These are phyloP conservation scores for Toxonevra muliebris DNA, from an alignment of 2,888 invertebrate species.

Conservation along the genomic window DNA sequence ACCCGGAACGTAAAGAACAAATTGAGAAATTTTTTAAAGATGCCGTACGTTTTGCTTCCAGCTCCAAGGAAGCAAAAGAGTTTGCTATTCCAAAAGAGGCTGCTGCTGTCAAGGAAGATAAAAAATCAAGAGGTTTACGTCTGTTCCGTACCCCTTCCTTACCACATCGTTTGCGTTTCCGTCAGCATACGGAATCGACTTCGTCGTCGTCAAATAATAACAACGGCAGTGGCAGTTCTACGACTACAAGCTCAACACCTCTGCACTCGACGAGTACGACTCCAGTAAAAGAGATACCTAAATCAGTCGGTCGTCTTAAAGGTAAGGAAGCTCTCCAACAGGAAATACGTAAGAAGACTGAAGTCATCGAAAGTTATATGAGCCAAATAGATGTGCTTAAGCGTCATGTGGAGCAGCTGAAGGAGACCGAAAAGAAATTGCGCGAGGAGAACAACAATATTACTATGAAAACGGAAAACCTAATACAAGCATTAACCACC, in stretches of 20 bases:
- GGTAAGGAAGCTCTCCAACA: constrained; percentile 67
- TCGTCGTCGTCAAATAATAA: constrained; percentile 37
- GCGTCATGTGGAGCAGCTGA: constrained; percentile 63
- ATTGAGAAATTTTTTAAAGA: constrained; percentile 65
- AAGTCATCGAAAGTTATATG: constrained; percentile 66
- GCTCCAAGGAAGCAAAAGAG: constrained; percentile 59
- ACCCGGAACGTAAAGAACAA: constrained; percentile 62
- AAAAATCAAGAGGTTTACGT: constrained; percentile 60
- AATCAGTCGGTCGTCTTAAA: constrained; percentile 65
- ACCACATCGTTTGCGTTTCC: constrained; percentile 63
- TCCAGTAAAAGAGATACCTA: constrained; percentile 58
- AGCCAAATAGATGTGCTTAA: constrained; percentile 68
- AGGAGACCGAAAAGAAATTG: constrained; percentile 56
- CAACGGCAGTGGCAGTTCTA: constrained; percentile 38
- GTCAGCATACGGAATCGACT: constrained; percentile 50
- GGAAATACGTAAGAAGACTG: constrained; percentile 68
- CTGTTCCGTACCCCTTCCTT: constrained; percentile 62
- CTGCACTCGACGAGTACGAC: constrained; percentile 57
- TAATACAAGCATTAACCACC: constrained; percentile 52
- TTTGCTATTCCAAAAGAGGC: constrained; percentile 55
- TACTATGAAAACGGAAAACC: constrained; percentile 51
- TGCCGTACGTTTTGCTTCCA: constrained; percentile 60
- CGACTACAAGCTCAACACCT: constrained; percentile 57
- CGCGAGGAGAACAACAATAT: constrained; percentile 53
- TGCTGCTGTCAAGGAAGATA: constrained; percentile 54